A percentile compares a stretch with the other conserved stretches of the same genome.
Evolutionary conservation across 2,113 vertebrate species (phyloP).

Genomic region (Neomonachus schauinslandi): DNA sequence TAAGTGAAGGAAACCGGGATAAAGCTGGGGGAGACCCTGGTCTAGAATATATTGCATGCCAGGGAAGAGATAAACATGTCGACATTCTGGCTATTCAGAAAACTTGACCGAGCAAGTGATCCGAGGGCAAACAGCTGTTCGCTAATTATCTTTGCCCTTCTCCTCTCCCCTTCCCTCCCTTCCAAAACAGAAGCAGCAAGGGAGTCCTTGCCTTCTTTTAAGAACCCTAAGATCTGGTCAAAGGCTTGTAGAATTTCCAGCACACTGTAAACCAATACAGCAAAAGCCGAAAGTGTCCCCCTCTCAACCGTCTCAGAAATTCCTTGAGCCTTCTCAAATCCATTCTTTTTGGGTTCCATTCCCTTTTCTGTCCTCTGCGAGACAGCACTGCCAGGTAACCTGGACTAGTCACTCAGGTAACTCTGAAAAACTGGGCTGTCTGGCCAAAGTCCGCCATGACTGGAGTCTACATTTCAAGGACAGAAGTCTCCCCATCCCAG

Average conservation of each 20-base stretch:
- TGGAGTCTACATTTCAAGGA: neutral
- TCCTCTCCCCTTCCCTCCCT: neutral
- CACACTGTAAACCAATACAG: slow-evolving; percentile 38
- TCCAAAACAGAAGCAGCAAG: neutral
- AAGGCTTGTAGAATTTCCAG: slow-evolving; percentile 18
- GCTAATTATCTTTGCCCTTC: neutral
- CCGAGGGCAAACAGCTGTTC: slow-evolving; percentile 34
- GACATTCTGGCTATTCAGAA: slow-evolving; percentile 47
- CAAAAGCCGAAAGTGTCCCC: neutral
- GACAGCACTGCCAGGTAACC: neutral
- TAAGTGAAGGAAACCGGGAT: neutral
- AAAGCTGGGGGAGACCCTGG: neutral
- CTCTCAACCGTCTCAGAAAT: neutral
- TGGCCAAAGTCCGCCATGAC: neutral
- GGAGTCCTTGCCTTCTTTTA: neutral
- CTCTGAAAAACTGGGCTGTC: neutral
- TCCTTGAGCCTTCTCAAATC: slow-evolving; percentile 46
- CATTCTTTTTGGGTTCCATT: neutral
- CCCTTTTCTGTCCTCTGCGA: neutral
- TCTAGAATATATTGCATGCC: neutral
- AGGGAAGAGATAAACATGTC: neutral
- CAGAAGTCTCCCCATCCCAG: neutral
- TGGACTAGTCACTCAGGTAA: neutral
- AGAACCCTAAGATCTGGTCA: slow-evolving; percentile 27
- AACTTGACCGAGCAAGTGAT: slow-evolving; percentile 16